These are phyloP conservation scores for Dicroscelio sp. DNA, from an alignment of 2,888 invertebrate species.

Conservation along the genomic window DNA sequence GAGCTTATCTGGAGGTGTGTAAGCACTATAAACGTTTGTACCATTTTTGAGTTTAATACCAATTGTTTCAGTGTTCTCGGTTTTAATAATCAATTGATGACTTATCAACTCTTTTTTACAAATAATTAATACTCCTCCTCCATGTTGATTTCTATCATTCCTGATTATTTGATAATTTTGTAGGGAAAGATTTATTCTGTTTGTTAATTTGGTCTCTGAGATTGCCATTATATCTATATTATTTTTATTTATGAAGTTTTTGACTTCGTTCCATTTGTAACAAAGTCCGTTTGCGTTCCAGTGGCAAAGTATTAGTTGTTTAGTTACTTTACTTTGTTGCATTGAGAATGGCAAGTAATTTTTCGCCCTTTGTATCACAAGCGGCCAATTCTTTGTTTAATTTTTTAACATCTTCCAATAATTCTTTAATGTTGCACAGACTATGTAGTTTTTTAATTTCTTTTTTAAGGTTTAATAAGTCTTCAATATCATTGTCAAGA, in stretches of 20 bases:
- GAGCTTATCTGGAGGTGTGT: too few species aligned
- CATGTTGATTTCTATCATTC: background rate
- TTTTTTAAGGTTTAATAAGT: too few species aligned
- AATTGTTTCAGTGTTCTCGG: too few species aligned
- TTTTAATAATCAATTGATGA: too few species aligned
- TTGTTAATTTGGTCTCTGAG: background rate
- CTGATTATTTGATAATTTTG: background rate
- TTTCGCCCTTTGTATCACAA: background rate
- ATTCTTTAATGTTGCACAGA: background rate
- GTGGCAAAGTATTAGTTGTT: too few species aligned
- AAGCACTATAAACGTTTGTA: too few species aligned
- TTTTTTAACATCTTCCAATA: background rate
- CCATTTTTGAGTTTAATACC: too few species aligned
- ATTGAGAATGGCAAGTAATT: too few species aligned
- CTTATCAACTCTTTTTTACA: too few species aligned
- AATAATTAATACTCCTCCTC: slow-evolving; percentile 3
- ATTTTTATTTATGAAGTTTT: too few species aligned
- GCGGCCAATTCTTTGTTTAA: background rate
- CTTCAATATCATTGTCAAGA: background rate
- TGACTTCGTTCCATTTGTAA: too few species aligned
- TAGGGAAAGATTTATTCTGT: background rate
- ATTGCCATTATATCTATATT: slow-evolving; percentile 7
- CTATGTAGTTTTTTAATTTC: background rate
- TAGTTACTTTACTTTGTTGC: slow-evolving; percentile 12
- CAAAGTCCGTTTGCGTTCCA: too few species aligned